Base-by-base conservation (phyloP, 2,797 vertebrate genomes). In the Paguma larvata region DNA sequence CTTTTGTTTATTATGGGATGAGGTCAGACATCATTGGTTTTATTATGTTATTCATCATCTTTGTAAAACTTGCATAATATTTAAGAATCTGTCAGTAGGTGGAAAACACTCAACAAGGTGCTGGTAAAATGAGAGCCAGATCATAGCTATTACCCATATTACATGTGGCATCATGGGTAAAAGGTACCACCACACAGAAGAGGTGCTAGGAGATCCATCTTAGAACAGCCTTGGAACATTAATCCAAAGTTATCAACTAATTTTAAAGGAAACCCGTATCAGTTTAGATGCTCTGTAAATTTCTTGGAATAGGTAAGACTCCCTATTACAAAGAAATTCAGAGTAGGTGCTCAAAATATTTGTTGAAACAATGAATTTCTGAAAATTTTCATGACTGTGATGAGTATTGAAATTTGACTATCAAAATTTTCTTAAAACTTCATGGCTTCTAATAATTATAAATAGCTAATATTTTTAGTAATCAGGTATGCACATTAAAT, bases 1-100 rank as follows among this genome's bases (percentile, higher is more conserved):
- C 68, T 84, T 98, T 83, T 86, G 83, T 91, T 95, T 97, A 85
- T 93, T 89, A 91, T 48, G 7, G 46, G 78, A 30, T 9, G 89
- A 83, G 70, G 53, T 93, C 68, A 96, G 85, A 91, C 67, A 94
- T 78, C 92, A 95, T 85, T 59, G 16, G 13, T 84, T 65, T 89
- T 86, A 41, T 9, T 68, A 38, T 51, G 12, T n/a, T 44, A 89
- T 73, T 92, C 53, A 95, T 90, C 27, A 85, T 80, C 23, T 78
- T 77, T 85, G n/a, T 86, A 87, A 84, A 87, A 77, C 34, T 63
- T 91, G 48, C n/a, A 53, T 84, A 44, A 72, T 53, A 88, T 68
- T 83, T 23, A 73, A 68, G 34, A 85, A 16, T 44, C 32, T 48
- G n/a, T 89, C 56, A 65, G 51, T 34, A 53, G 62, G 46, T 46